Percentiles rank a stretch among this genome's conserved stretches.
Evolutionary conservation across 2,113 vertebrate genomes (phyloP).

Genomic region (Mobula birostris): DNA sequence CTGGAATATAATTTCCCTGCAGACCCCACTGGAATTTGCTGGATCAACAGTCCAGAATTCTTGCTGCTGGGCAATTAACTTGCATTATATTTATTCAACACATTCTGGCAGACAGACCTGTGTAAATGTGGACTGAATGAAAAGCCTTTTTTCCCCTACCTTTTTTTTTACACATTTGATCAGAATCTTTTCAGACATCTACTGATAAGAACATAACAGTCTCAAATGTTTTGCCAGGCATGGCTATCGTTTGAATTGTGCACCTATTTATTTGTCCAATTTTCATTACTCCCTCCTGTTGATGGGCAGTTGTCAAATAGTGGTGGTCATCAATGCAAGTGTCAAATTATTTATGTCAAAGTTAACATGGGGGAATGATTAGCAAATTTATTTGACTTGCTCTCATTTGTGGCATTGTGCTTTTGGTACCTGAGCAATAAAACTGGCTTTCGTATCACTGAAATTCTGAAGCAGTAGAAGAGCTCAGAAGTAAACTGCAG

Average conservation of each 20-base stretch:
- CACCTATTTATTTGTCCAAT: neutral
- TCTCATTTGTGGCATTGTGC: neutral
- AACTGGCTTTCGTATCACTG: neutral
- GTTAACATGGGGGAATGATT: neutral
- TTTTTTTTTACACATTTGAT: neutral
- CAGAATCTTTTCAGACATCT: too few species aligned
- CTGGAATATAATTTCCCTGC: too few species aligned
- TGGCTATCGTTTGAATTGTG: too few species aligned
- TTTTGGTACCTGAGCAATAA: neutral
- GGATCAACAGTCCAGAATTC: too few species aligned
- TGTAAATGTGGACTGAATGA: neutral
- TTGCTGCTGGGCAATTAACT: too few species aligned
- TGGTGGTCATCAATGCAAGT: neutral
- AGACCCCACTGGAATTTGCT: too few species aligned
- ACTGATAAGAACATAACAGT: too few species aligned
- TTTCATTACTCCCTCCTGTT: neutral
- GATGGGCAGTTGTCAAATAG: neutral
- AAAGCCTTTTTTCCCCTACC: too few species aligned
- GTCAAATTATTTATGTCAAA: neutral
- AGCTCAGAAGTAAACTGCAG: neutral
- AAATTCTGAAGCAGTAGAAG: neutral
- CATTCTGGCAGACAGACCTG: neutral
- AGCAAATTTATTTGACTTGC: neutral
- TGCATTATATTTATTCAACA: neutral
- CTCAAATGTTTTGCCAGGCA: too few species aligned